These are phyloP conservation scores for Tetramorium simillimum DNA, from an alignment of 1,140 invertebrate species.

Conservation along the genomic window DNA sequence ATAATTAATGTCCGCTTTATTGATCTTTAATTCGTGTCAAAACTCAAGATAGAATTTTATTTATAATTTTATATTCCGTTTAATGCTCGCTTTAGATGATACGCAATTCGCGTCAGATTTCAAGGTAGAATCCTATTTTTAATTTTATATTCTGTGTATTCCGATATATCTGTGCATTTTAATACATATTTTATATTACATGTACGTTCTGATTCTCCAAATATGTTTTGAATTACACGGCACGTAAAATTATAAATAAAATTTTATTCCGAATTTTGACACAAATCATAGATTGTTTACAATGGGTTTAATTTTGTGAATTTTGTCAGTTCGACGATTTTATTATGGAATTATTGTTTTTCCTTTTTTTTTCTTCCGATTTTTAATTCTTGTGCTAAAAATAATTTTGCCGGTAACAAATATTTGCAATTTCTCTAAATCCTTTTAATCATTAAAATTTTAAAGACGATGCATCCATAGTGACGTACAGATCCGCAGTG, in stretches of 20 bases:
- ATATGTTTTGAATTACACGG: neutral
- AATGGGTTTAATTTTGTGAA: neutral
- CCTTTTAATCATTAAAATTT: neutral
- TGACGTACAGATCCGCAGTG: neutral
- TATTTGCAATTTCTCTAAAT: neutral
- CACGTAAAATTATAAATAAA: neutral
- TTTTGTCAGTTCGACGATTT: neutral
- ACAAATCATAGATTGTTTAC: neutral
- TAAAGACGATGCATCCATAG: neutral
- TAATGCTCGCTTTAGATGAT: neutral
- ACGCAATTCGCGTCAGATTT: neutral
- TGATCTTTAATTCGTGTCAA: neutral
- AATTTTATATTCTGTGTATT: neutral
- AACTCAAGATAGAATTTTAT: neutral
- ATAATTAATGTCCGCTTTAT: neutral
- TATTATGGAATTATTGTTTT: neutral
- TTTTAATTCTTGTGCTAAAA: neutral
- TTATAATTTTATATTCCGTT: neutral
- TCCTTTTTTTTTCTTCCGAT: too few relatives aligned
- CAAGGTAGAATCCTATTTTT: neutral
- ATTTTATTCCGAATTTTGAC: neutral
- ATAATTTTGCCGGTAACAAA: neutral
- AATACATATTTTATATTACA: neutral
- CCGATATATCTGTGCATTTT: neutral
- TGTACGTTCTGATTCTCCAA: neutral